phyloP scores from a whole-genome alignment of 2,113 vertebrate genomes.

The Scomber scombrus region DNA sequence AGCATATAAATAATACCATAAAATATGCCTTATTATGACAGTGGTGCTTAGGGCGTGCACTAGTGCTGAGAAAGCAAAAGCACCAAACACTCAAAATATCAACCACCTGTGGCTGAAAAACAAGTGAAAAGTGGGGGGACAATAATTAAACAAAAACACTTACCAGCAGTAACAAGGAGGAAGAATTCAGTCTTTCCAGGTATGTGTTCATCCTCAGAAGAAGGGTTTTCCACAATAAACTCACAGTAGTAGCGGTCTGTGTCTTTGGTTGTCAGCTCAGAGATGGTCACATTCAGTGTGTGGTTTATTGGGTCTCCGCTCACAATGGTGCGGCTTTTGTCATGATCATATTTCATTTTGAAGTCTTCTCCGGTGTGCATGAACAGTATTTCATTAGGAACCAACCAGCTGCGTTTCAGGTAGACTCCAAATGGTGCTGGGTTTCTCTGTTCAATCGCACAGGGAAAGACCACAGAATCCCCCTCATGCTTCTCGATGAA shows the following conservation, averaged over 20 bases:
- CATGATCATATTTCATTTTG: fast-evolving
- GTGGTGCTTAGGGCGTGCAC: too few relatives aligned
- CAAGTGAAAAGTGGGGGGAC: background rate
- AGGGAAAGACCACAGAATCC: constrained; percentile 66
- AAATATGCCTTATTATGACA: too few relatives aligned
- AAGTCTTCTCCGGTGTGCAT: fast-evolving
- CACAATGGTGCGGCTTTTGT: constrained; percentile 53
- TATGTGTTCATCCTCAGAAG: background rate
- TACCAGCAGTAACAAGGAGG: constrained; percentile 73
- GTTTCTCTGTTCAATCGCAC: background rate
- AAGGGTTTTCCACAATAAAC: constrained; percentile 29
- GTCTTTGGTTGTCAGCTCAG: constrained; percentile 66
- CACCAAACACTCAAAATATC: background rate
- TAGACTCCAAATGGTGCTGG: constrained; percentile 24
- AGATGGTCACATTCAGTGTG: constrained; percentile 70
- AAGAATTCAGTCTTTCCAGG: constrained; percentile 62
- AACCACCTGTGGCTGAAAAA: background rate
- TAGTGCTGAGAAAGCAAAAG: too few relatives aligned
- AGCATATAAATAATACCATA: too few relatives aligned
- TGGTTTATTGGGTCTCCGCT: constrained; percentile 27
- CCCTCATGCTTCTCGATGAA: constrained; percentile 66
- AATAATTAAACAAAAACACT: constrained; percentile 36
- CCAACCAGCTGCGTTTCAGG: constrained; percentile 71
- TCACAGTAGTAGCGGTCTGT: constrained; percentile 79
- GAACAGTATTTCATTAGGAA: constrained; percentile 48